phyloP scores from a whole-genome alignment of 2,113 vertebrate species.

The Herpailurus yagouaroundi region DNA sequence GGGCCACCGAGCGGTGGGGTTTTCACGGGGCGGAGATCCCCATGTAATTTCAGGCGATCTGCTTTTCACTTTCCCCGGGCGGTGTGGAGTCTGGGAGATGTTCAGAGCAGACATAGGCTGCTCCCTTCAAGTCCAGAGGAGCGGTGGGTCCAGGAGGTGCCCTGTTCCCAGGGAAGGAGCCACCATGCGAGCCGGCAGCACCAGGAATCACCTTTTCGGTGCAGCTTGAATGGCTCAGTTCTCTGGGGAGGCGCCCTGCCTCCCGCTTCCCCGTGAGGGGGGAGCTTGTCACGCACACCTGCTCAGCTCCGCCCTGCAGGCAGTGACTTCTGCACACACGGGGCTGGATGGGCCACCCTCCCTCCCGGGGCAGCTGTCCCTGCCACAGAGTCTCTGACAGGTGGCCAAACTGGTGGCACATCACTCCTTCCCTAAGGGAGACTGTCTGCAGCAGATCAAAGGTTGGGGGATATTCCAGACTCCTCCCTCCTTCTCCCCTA shows the following conservation, averaged over 20 bases:
- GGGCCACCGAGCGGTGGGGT: neutral
- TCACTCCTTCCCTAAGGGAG: neutral
- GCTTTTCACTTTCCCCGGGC: conserved; percentile 9
- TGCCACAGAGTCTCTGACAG: neutral
- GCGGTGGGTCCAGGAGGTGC: neutral
- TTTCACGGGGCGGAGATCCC: neutral
- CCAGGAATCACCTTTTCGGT: neutral
- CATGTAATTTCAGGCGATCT: conserved; percentile 42
- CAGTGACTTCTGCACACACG: rapidly evolving
- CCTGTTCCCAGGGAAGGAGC: neutral
- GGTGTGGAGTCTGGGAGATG: neutral
- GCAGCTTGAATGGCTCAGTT: too few relatives aligned
- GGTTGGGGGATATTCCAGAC: neutral
- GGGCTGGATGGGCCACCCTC: too few relatives aligned
- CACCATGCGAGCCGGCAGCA: neutral
- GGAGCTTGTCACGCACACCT: rapidly evolving
- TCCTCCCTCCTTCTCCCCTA: neutral
- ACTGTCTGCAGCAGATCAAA: neutral
- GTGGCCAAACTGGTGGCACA: neutral
- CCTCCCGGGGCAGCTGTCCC: rapidly evolving
- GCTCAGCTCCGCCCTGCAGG: rapidly evolving
- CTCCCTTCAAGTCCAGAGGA: neutral
- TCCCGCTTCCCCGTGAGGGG: rapidly evolving
- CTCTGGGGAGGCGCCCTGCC: neutral
- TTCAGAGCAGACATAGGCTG: neutral